Evolutionary conservation across 2,113 vertebrate genomes (phyloP).

Genomic region (Ptyas mucosa): DNA sequence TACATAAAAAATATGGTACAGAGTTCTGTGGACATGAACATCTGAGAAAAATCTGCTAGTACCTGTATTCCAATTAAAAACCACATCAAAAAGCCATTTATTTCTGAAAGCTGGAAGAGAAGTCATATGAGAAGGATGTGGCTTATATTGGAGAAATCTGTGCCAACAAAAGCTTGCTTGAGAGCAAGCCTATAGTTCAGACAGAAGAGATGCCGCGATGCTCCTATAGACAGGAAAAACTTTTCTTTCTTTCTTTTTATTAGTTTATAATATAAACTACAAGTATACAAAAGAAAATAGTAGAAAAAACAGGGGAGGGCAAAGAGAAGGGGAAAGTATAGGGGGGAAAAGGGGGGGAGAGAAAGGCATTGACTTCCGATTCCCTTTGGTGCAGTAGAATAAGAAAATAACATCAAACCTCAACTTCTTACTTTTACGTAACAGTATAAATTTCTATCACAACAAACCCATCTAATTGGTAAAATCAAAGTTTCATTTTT

Average conservation of each 20-base stretch:
- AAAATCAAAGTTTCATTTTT: not conserved
- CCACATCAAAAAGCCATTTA: not conserved
- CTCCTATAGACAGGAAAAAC: not conserved
- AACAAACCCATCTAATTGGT: not conserved
- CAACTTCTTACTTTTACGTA: not conserved
- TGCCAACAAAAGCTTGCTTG: not conserved
- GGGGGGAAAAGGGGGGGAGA: accelerated
- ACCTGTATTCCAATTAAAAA: not conserved
- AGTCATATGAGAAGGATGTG: not conserved
- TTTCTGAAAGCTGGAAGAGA: not conserved
- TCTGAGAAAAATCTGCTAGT: not conserved
- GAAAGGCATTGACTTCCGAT: not conserved
- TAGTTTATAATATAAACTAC: not conserved
- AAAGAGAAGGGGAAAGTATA: not conserved
- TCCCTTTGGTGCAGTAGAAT: not conserved
- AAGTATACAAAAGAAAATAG: not conserved
- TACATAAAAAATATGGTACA: not conserved
- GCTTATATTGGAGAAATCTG: not conserved
- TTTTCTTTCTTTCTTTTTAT: not conserved
- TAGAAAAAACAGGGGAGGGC: not conserved
- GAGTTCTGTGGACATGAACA: not conserved
- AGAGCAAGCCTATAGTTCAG: not conserved
- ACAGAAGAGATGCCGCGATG: not conserved
- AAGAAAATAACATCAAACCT: not conserved
- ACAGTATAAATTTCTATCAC: not conserved